A percentile compares a stretch with the other conserved stretches of the same genome.
These are phyloP conservation scores for Drosophila histrio DNA, from an alignment of 2,888 invertebrate genomes.

Conservation along the genomic window DNA sequence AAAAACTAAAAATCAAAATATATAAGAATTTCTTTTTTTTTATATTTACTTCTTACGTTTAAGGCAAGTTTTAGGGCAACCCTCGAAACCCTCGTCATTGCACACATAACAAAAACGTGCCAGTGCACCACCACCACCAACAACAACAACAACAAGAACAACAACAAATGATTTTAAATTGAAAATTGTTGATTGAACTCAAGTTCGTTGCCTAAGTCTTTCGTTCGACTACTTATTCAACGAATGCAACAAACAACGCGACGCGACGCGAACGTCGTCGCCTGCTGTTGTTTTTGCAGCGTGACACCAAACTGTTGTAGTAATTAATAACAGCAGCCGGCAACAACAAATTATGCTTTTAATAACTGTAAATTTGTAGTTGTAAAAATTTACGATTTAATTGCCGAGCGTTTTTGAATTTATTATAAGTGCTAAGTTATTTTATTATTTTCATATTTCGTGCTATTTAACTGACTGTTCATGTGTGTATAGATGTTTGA, in stretches of 20 bases:
- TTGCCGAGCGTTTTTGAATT: constrained; percentile 71
- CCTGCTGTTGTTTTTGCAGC: constrained; percentile 58
- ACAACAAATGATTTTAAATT: constrained; percentile 71
- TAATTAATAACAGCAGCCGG: constrained; percentile 74
- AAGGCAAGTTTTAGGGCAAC: constrained; percentile 40
- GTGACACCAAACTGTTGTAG: constrained; percentile 78
- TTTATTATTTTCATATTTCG: constrained; percentile 39
- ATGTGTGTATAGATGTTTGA: constrained; percentile 5
- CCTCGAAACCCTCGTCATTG: constrained; percentile 53
- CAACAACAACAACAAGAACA: constrained; percentile 19
- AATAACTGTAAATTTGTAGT: constrained; percentile 81
- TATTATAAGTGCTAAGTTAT: constrained; percentile 73
- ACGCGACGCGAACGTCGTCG: constrained; percentile 12
- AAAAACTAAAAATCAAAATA: too few species aligned
- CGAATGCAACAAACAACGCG: constrained; percentile 44
- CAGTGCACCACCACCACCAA: constrained; percentile 48
- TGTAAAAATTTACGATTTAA: constrained; percentile 79
- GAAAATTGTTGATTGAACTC: constrained; percentile 77
- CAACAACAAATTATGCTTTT: constrained; percentile 79
- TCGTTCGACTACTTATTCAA: constrained; percentile 67
- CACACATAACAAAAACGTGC: constrained; percentile 70
- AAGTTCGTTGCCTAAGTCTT: constrained; percentile 77
- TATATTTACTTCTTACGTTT: neutral
- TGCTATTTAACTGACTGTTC: constrained; percentile 1
- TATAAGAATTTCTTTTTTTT: too few species aligned